Evolutionary conservation across 2,113 vertebrate species (phyloP), one percentile per base, ranked within the genome.

Genomic region (Percopsis transmontana): DNA sequence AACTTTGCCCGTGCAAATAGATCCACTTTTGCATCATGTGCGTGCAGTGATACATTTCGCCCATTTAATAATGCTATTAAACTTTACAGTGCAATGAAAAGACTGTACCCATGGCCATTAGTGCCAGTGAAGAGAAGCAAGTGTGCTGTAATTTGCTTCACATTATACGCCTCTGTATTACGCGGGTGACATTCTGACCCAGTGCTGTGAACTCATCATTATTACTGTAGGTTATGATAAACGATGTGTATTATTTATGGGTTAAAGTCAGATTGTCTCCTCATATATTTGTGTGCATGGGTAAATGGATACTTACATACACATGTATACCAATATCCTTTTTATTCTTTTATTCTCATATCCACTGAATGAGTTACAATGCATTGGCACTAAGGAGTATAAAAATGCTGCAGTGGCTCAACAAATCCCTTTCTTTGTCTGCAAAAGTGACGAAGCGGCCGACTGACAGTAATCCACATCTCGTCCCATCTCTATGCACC

Each of bases 41-140:
- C 20, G 11, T 57, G 54, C 13, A 1, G 62, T 54, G 21, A 83
- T 84, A 72, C 74, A 81, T 80, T 86, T 75, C 57, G 45, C 40
- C 57, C 72, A 58, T 86, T 86, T 88, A 90, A 86, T 88, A 87
- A 84, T 53, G 76, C 86, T 65, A 79, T 89, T 90, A 91, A 87
- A 90, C 54, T 86, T 89, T 82, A 90, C 73, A 68, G 86, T 79
- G 66, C 84, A 76, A 85, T 85, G 72, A 88, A 87, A 86, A 80
- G 62, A 79, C 66, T 72, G 58, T 58, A 69, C 77, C 77, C 72
- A 65, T 52, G 69, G 78, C 77, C 65, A 82, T 86, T 82, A 85
- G 66, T 69, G 76, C 68, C 74, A 65, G 52, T 51, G 61, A 68
- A 62, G 74, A 70, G 81, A 83, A 79, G 58, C 73, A 74, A 84